phyloP scores from a whole-genome alignment of 2,797 vertebrate species.

The Lacerta viridis region DNA sequence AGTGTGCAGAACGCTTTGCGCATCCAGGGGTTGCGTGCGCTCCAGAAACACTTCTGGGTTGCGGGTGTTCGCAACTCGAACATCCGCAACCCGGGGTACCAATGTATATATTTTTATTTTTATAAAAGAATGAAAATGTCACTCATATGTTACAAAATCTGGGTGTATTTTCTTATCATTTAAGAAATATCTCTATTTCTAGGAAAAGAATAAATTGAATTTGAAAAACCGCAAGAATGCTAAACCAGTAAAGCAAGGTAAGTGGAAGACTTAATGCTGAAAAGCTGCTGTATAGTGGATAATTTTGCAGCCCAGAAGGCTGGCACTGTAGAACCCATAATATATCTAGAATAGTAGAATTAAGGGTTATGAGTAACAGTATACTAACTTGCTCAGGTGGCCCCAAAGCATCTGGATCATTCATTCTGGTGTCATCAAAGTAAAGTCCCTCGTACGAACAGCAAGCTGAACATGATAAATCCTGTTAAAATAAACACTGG shows the following conservation, averaged over 20 bases:
- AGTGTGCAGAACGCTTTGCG: too few relatives aligned
- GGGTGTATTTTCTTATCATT: slow-evolving; percentile 63
- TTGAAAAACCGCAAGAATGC: slow-evolving; percentile 89
- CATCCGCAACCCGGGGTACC: too few relatives aligned
- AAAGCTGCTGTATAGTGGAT: slow-evolving; percentile 62
- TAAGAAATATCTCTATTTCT: slow-evolving; percentile 69
- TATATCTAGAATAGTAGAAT: slow-evolving; percentile 54
- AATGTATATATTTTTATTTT: too few relatives aligned
- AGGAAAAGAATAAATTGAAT: slow-evolving; percentile 89
- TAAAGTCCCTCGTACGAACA: background rate
- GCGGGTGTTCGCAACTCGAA: too few relatives aligned
- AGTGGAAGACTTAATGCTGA: slow-evolving; percentile 69
- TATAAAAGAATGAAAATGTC: background rate
- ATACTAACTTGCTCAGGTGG: background rate
- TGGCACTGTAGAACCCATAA: slow-evolving; percentile 58
- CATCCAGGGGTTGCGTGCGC: too few relatives aligned
- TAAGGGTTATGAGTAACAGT: slow-evolving; percentile 37
- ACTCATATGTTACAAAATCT: slow-evolving; percentile 31
- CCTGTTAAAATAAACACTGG: background rate
- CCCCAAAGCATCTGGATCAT: slow-evolving; percentile 36
- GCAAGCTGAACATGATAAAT: slow-evolving; percentile 17
- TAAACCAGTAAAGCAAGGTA: slow-evolving; percentile 91
- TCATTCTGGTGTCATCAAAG: slow-evolving; percentile 51
- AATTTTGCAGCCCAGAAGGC: slow-evolving; percentile 56
- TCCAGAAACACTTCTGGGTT: too few relatives aligned